Conservation (phyloP, 2,888 invertebrate species). For the Andrena marginata region DNA sequence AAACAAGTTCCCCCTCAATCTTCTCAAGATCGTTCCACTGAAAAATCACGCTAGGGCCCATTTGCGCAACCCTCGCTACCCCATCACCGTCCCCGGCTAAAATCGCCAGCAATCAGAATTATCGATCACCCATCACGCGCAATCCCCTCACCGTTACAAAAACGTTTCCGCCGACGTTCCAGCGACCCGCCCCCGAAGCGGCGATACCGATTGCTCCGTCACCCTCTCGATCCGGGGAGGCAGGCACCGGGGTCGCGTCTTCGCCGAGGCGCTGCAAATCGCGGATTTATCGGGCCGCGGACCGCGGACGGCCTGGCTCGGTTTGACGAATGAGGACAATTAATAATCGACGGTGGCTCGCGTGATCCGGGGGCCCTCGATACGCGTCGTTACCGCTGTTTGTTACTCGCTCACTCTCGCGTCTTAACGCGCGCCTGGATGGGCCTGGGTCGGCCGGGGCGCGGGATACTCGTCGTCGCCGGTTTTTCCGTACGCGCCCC, state of each 20-base stretch:
- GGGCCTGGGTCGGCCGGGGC: not conserved
- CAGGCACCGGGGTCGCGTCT: too few relatives aligned
- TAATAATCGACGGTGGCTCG: constrained; percentile 55
- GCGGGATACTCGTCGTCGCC: constrained; percentile 14
- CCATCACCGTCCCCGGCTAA: not conserved
- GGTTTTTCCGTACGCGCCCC: constrained; percentile 34
- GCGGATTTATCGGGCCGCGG: constrained; percentile 47
- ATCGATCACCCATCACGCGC: constrained; percentile 19
- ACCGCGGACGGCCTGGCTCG: not conserved
- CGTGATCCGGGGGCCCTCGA: constrained; percentile 39
- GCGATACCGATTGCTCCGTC: constrained; percentile 22
- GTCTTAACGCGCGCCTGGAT: constrained; percentile 18
- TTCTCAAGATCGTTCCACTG: too few relatives aligned
- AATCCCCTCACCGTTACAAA: not conserved
- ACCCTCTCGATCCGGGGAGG: constrained; percentile 16
- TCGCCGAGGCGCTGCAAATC: not conserved
- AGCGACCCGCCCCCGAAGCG: not conserved
- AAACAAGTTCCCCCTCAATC: too few relatives aligned
- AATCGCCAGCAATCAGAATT: constrained; percentile 9
- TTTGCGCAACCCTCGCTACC: too few relatives aligned
- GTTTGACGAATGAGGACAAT: constrained; percentile 60
- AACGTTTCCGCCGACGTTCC: constrained; percentile 19
- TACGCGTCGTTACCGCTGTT: constrained; percentile 61
- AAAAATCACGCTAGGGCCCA: too few relatives aligned
- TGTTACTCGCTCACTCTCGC: constrained; percentile 36